Evolutionary conservation across 2,888 invertebrate genomes (phyloP).

Genomic region (Nemotelus nigrinus): DNA sequence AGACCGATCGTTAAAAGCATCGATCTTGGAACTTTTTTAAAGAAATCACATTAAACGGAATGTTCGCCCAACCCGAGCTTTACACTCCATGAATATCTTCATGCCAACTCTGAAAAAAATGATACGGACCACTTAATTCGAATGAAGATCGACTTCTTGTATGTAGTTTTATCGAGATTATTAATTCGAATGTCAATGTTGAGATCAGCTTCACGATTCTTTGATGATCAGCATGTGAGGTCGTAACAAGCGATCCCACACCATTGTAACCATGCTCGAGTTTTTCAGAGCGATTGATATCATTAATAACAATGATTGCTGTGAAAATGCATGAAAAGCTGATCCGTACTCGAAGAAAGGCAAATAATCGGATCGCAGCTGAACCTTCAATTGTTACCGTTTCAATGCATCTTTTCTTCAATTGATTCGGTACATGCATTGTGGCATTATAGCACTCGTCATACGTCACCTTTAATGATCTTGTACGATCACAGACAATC

Average conservation of each 20-base stretch:
- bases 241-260: constrained; percentile 15
- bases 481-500: background rate
- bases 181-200: constrained; percentile 21
- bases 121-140: constrained; percentile 7
- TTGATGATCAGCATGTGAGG: constrained; percentile 21
- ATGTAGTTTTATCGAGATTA: constrained; percentile 6
- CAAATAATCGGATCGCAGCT: no score
- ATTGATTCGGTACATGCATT: constrained; percentile 3
- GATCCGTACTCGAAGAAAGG: background rate
- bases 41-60: background rate
- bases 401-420: background rate
- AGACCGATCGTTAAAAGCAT: background rate
- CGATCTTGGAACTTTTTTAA: background rate
- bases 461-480: constrained; percentile 24
- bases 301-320: background rate
- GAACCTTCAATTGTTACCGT: no score
- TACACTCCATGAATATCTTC: background rate
- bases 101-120: background rate
- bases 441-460: background rate
- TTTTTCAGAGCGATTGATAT: background rate
- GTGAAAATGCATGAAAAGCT: constrained; percentile 8
- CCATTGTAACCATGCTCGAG: constrained; percentile 10
- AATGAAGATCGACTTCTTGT: background rate
- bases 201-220: constrained; percentile 18
- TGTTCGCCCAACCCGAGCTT: background rate